Evolutionary conservation across 2,113 vertebrate species (phyloP), one percentile per base, ranked within the genome.

Genomic region (Tringa solitaria): DNA sequence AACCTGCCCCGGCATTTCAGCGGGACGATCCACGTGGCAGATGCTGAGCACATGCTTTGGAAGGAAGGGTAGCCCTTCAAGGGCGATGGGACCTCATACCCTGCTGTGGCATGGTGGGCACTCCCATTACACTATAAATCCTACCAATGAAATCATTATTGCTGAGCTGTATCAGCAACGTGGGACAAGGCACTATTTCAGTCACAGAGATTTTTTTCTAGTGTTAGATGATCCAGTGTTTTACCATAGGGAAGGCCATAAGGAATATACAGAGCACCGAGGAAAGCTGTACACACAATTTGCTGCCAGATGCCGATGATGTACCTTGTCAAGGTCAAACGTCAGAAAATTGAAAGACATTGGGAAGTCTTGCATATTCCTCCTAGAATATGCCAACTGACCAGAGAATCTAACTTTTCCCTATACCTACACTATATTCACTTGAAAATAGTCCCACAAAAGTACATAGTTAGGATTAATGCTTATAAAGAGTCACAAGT

Each of bases 161-260:
- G 54, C 46, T 48, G 6, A 77, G 26, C 17, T 12, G 33, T 30
- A 12, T 30, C 82, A 35, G 27, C 60, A 60, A 28, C 14, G 21
- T 0, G 0, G n/a, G 18, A n/a, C 28, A 10, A 5, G 23, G 27
- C 6, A 11, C 13, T 41, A 26, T 46, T 30, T 45, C 39, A 19
- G 3, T 26, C 20, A 39, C 0, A 41, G 30, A 23, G 20, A 18
- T 30, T 33, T 54, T 64, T 65, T 43, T 32, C 0, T 23, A 76
- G 22, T 20, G 37, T 27, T 70, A 70, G 10, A 11, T 63, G n/a
- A 37, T 13, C 20, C 57, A 43, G 50, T 20, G 14, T 53, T 79
- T 76, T 77, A 14, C 16, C 12, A 1, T 18, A 35, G 35, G 12
- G 27, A 84, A 89, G 23, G 26, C 15, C 23, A n/a, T 17, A 74